Evolutionary conservation across 2,113 vertebrate genomes (phyloP).

Genomic region (Limnothrissa miodon): DNA sequence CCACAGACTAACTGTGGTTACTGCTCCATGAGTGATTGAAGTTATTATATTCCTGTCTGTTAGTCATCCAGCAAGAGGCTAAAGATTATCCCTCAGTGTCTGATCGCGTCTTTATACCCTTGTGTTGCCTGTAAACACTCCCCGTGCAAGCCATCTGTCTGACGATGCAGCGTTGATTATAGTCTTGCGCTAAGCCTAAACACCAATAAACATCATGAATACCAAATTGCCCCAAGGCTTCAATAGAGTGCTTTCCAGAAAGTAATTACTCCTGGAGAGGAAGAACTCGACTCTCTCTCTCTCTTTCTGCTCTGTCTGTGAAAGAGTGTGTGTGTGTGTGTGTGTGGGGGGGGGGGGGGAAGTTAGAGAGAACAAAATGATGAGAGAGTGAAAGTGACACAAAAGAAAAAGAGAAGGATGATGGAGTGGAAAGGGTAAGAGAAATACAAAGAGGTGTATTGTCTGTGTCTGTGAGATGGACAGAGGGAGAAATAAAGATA

Average conservation of each 20-base stretch:
- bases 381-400: not conserved
- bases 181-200: slow-evolving; percentile 23
- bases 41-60: not conserved
- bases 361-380: not conserved
- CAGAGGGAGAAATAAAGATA: not conserved
- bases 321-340: not conserved
- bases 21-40: not conserved
- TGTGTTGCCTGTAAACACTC: slow-evolving; percentile 25
- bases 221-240: slow-evolving; percentile 24
- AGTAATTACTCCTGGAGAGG: slow-evolving; percentile 38
- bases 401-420: not conserved
- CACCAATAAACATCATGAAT: slow-evolving; percentile 25
- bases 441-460: not conserved
- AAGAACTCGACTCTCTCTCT: not conserved
- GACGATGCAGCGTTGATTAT: slow-evolving; percentile 41
- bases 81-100: not conserved
- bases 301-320: not conserved
- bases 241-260: slow-evolving; percentile 22
- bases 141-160: slow-evolving; percentile 28
- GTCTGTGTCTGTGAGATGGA: not conserved
- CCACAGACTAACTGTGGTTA: not conserved
- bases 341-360: not conserved
- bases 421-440: not conserved
- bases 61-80: not conserved
- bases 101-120: not conserved